Conservation (phyloP, 2,888 invertebrate species). For the Thalpophila matura region DNA sequence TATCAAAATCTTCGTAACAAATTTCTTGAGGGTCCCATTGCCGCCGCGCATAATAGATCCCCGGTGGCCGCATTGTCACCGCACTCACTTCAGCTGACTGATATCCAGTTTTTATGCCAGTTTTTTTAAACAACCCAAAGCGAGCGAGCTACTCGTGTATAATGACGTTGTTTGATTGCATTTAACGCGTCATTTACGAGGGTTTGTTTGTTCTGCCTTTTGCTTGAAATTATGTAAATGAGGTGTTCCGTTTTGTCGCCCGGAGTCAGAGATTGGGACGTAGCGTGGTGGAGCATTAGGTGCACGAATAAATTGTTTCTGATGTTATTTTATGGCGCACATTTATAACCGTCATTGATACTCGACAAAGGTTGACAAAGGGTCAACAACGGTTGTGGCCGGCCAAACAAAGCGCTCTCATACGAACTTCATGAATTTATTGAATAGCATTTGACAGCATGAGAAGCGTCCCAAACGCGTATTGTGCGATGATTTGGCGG, state of each 20-base stretch:
- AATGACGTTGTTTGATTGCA: conserved; percentile 84
- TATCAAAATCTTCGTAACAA: conserved; percentile 84
- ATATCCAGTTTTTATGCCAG: conserved; percentile 76
- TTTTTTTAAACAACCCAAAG: conserved; percentile 74
- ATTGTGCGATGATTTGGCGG: conserved; percentile 74
- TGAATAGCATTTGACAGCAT: conserved; percentile 65
- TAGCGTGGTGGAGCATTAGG: conserved; percentile 17
- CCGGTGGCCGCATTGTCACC: conserved; percentile 81
- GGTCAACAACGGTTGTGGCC: conserved; percentile 66
- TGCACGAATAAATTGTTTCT: conserved; percentile 34
- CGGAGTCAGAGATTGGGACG: conserved; percentile 26
- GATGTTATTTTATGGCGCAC: conserved; percentile 39
- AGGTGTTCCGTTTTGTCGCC: conserved; percentile 63
- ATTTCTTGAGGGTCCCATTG: conserved; percentile 85
- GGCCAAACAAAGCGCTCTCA: conserved; percentile 54
- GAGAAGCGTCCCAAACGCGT: conserved; percentile 64
- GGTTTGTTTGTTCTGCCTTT: conserved; percentile 82
- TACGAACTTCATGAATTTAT: conserved; percentile 65
- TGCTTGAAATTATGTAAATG: conserved; percentile 83
- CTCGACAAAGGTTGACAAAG: conserved; percentile 67
- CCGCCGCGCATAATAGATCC: conserved; percentile 77
- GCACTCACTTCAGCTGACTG: conserved; percentile 76
- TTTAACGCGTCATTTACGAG: conserved; percentile 86
- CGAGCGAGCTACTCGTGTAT: conserved; percentile 78
- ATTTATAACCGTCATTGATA: conserved; percentile 72